phyloP scores from a whole-genome alignment of 2,797 vertebrate species.

The Heterohyrax brucei region DNA sequence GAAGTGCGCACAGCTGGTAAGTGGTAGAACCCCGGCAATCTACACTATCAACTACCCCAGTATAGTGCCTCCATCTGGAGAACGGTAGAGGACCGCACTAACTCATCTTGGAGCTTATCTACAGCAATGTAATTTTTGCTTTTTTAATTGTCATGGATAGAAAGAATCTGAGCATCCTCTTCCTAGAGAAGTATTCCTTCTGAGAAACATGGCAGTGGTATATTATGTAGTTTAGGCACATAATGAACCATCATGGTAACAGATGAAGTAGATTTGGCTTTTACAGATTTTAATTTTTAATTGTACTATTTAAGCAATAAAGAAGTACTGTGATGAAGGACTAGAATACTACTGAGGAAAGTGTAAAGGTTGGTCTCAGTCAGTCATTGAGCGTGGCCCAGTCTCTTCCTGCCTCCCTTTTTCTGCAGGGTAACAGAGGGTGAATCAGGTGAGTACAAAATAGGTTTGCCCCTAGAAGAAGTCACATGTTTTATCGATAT shows the following conservation, averaged over 20 bases:
- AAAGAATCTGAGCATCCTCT: conserved; percentile 46
- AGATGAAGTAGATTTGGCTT: conserved; percentile 51
- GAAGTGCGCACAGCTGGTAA: background rate
- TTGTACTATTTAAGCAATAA: conserved; percentile 67
- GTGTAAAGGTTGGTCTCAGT: conserved; percentile 36
- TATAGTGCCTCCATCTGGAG: background rate
- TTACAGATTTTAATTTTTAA: conserved; percentile 67
- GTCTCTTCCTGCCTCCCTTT: background rate
- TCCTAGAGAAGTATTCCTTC: conserved; percentile 21
- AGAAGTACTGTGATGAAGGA: conserved; percentile 49
- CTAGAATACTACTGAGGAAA: conserved; percentile 39
- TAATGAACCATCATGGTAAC: conserved; percentile 48
- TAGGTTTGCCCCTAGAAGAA: conserved; percentile 11
- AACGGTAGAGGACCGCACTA: background rate
- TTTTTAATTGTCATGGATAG: conserved; percentile 20
- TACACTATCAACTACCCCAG: background rate
- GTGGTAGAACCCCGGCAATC: background rate
- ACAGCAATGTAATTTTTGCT: background rate
- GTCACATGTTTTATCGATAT: conserved; percentile 43
- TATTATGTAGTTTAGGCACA: conserved; percentile 49
- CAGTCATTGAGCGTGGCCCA: background rate
- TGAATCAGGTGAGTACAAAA: conserved; percentile 37
- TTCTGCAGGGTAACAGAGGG: conserved; percentile 4
- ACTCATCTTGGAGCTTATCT: background rate
- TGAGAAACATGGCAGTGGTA: conserved; percentile 41